phyloP scores from a whole-genome alignment of 2,113 vertebrate species.

The Sterna hirundo region DNA sequence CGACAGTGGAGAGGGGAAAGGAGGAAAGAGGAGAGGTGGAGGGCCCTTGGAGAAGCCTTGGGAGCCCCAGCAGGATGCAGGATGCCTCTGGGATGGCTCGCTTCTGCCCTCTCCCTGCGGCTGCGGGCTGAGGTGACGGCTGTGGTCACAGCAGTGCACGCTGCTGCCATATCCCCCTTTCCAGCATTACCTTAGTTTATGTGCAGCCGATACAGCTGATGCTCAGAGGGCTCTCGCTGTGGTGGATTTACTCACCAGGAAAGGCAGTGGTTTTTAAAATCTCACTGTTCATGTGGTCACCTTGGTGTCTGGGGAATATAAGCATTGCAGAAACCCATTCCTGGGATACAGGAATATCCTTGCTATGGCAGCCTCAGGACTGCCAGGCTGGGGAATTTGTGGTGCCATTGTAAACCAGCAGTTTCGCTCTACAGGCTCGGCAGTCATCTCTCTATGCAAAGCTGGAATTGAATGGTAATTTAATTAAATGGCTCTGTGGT shows the following conservation, averaged over 20 bases:
- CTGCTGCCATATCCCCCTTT: not conserved
- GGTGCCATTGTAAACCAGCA: not conserved
- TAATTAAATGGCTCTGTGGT: not conserved
- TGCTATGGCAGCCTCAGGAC: not conserved
- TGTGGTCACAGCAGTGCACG: accelerated
- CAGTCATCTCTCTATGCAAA: not conserved
- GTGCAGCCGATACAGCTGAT: not conserved
- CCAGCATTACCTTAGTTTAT: accelerated
- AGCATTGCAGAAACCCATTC: not conserved
- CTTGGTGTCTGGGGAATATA: not conserved
- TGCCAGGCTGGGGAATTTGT: not conserved
- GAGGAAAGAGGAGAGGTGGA: not conserved
- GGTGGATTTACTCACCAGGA: not conserved
- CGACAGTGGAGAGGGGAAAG: not conserved
- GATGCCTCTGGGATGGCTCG: not conserved
- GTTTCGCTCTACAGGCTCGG: not conserved
- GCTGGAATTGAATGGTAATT: not conserved
- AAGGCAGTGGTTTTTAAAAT: not conserved
- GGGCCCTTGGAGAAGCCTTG: not conserved
- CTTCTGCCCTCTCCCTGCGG: not conserved
- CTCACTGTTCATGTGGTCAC: not conserved
- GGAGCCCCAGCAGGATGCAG: not conserved
- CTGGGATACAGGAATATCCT: not conserved
- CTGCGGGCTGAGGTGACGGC: not conserved
- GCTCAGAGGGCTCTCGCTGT: not conserved